Base-by-base conservation (phyloP, 1,140 invertebrate genomes). In the Drosophila nebulosa region DNA sequence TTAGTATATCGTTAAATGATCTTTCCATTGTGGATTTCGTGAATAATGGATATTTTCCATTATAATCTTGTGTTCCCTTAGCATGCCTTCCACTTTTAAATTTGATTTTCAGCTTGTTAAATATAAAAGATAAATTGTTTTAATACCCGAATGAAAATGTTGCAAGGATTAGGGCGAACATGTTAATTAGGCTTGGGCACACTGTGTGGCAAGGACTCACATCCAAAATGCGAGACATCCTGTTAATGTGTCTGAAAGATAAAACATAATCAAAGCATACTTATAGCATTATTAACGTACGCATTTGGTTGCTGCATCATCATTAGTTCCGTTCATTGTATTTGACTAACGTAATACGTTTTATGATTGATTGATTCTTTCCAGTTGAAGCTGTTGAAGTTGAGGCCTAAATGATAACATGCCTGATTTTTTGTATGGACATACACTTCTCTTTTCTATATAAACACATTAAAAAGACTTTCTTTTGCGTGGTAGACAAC, bases 371-470 rank as follows among this genome's bases (percentile, higher is more conserved):
- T 89, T 90, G 78, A 90, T 83, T 90, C 89, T 90, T 90, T 90
- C 78, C 89, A 90, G 89, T 90, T 90, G 89, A 89, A 86, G 89
- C 89, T 90, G 89, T 90, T 90, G 89, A 90, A 86, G 89, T 90
- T 90, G 89, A 90, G 85, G 84, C 89, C 89, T 90, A 90, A 90
- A 90, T 89, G 88, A 90, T 89, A 89, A 81, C 78, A 78, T 85
- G 88, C 88, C 88, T 90, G 86, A 79, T 78, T 83, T 90, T 74
- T 88, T 69, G 74, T 90, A 90, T 90, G 86, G 86, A 90, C 76
- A 88, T 66, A 89, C 79, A 88, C 79, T 74, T 88, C 73, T 77
- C 68, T 74, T 79, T 77, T 55, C 78, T 66, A 72, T 81, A 85
- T 86, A 86, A 86, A 86, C 70, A 76, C 78, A 83, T 73, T 39